These are phyloP conservation scores for Andrena dorsata DNA, from an alignment of 2,888 invertebrate species.

Conservation along the genomic window DNA sequence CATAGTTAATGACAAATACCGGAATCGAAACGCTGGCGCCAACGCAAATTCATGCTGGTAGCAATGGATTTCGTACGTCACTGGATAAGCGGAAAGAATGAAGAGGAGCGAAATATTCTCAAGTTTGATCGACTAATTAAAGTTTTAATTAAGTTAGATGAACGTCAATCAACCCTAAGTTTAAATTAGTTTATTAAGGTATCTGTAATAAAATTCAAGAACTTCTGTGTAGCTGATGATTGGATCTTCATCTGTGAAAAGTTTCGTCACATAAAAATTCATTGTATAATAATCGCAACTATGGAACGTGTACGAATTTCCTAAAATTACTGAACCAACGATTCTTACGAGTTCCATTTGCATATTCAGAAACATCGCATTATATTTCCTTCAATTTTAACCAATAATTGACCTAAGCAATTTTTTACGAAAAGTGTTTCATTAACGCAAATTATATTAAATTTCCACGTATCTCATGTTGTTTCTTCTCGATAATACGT, in stretches of 20 bases:
- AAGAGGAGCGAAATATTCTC: constrained; percentile 2
- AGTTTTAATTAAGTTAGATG: constrained; percentile 46
- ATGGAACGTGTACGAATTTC: background rate
- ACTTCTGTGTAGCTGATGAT: background rate
- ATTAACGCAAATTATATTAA: constrained; percentile 22
- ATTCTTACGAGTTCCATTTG: background rate
- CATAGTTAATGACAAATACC: constrained; percentile 12
- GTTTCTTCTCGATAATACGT: background rate
- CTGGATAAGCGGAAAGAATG: background rate
- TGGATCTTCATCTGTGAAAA: background rate
- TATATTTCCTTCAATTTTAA: too few species aligned
- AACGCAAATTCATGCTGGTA: background rate
- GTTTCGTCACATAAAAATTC: background rate
- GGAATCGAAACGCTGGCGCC: constrained; percentile 4
- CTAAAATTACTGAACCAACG: background rate
- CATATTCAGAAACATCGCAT: background rate
- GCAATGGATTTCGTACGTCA: background rate
- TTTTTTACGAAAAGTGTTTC: constrained; percentile 5
- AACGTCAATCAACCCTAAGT: constrained; percentile 35
- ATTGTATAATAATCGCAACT: constrained; percentile 13
- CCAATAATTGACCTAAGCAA: too few species aligned
- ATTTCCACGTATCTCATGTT: constrained; percentile 10
- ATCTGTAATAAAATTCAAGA: constrained; percentile 39
- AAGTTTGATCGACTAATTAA: constrained; percentile 51
- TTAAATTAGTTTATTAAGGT: constrained; percentile 48